phyloP scores from a whole-genome alignment of 2,797 vertebrate genomes.

The Hippopotamyrus pictus region DNA sequence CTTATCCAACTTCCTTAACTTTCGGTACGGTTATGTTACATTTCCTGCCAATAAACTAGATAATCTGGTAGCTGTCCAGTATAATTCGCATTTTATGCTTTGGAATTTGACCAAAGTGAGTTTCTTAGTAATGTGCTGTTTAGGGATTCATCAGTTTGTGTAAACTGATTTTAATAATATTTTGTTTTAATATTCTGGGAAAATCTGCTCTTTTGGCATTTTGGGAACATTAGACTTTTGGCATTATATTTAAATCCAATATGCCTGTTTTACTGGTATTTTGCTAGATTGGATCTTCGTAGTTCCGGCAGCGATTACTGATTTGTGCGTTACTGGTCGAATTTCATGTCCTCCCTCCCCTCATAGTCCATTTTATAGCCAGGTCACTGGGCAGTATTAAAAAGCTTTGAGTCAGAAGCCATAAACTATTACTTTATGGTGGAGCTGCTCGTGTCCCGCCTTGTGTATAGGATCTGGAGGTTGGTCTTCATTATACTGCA shows the following conservation, averaged over 20 bases:
- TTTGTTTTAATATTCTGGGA: background rate
- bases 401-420: slow-evolving; percentile 40
- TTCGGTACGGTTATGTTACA: background rate
- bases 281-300: slow-evolving; percentile 44
- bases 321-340: slow-evolving; percentile 45
- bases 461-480: slow-evolving; percentile 29
- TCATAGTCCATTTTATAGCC: slow-evolving; percentile 36
- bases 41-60: background rate
- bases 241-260: slow-evolving; percentile 41
- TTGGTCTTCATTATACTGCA: slow-evolving; percentile 27
- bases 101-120: background rate
- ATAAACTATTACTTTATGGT: slow-evolving; percentile 43
- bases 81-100: background rate
- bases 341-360: slow-evolving; percentile 35
- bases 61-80: background rate
- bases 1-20: background rate
- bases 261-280: slow-evolving; percentile 41
- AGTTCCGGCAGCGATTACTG: slow-evolving; percentile 21
- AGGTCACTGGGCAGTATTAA: slow-evolving; percentile 32
- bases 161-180: background rate
- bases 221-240: background rate
- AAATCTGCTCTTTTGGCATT: background rate
- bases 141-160: background rate
- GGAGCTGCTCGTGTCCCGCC: slow-evolving; percentile 26
- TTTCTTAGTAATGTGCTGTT: background rate